Conservation (phyloP, 1,140 invertebrate genomes). For the Aphidius gifuensis region DNA sequence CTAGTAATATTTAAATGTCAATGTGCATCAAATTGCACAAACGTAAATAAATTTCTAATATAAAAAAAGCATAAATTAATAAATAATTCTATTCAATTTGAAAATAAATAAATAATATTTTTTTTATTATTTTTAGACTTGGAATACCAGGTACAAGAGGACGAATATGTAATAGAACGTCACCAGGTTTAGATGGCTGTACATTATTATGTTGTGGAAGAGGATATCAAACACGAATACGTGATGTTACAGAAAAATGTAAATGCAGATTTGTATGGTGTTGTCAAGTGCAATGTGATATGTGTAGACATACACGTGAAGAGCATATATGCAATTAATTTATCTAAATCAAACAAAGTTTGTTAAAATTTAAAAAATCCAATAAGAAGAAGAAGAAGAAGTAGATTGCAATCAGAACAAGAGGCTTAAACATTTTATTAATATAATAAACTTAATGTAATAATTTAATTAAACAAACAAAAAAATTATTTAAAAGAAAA, state of each 20-base stretch:
- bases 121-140: slow-evolving; percentile 53
- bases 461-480: no score
- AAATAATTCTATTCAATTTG: not conserved
- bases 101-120: not conserved
- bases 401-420: not conserved
- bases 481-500: not conserved
- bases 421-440: no score
- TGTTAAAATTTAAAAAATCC: slow-evolving; percentile 10
- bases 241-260: slow-evolving; percentile 86
- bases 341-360: slow-evolving; percentile 19
- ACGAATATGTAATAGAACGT: slow-evolving; percentile 78
- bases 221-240: slow-evolving; percentile 84
- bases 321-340: slow-evolving; percentile 81
- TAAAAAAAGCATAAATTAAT: not conserved
- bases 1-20: no score
- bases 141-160: slow-evolving; percentile 82
- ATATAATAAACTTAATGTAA: no score
- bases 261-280: slow-evolving; percentile 93
- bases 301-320: slow-evolving; percentile 75
- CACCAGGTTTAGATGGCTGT: slow-evolving; percentile 77
- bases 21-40: no score
- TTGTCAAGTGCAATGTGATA: slow-evolving; percentile 84
- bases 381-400: slow-evolving; percentile 7
- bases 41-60: not conserved
- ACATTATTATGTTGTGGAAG: slow-evolving; percentile 85